Conservation (phyloP, 2,113 vertebrate species). For the Dromas ardeola region DNA sequence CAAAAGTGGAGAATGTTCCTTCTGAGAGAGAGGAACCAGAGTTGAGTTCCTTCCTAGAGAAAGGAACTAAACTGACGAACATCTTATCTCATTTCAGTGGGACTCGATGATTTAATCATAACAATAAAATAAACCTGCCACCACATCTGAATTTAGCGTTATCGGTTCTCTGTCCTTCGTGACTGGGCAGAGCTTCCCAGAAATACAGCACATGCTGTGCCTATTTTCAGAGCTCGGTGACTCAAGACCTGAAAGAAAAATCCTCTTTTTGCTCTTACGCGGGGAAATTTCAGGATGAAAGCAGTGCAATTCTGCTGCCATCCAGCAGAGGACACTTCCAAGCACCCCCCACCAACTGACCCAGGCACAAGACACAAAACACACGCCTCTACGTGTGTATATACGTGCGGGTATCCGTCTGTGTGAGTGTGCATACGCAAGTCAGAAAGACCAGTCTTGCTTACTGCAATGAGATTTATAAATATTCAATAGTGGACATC, state of each 20-base stretch:
- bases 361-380: neutral
- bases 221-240: neutral
- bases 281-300: neutral
- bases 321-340: neutral
- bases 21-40: neutral
- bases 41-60: neutral
- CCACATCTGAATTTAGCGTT: neutral
- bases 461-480: neutral
- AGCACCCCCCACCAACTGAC: neutral
- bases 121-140: neutral
- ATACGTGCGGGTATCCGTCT: rapidly evolving
- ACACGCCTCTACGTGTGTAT: rapidly evolving
- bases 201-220: neutral
- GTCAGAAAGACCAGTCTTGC: neutral
- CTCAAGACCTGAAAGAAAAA: neutral
- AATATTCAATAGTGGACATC: slow-evolving; percentile 14
- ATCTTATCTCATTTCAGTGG: neutral
- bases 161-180: neutral
- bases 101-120: neutral
- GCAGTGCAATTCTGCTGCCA: neutral
- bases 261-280: neutral
- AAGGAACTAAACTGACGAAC: neutral
- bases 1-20: neutral
- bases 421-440: neutral
- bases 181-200: neutral